Evolutionary conservation across 2,113 vertebrate genomes (phyloP), one percentile per base, ranked within the genome.

Genomic region (Spea bombifrons): DNA sequence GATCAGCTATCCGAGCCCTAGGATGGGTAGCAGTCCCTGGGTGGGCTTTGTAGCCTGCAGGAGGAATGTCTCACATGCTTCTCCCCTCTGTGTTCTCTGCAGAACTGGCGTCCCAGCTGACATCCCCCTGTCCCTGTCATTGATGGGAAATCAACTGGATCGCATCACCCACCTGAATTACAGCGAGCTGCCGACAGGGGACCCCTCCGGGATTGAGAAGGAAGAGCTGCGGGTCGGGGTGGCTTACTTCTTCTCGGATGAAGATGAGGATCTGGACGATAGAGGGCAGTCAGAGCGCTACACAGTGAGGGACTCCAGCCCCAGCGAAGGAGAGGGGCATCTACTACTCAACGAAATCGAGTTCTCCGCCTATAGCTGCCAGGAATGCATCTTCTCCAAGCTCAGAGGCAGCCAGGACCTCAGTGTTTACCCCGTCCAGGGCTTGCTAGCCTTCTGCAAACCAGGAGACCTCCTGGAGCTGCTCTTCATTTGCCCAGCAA

Each of bases 111-210:
- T 89, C 93, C 92, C 90, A 52, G 12, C 91, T 94, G 92, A 90
- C 93, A 92, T 91, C 90, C 89, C 90, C 88, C 90, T 90, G 94
- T 90, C 94, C 30, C 88, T 90, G 92, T 95, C 95, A 96, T 98
- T 98, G 97, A 99, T 99, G 97, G 97, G 97, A 94, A 99, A 99
- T 91, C 97, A 99, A 97, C 96, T 99, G 93, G 97, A 98, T 90
- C 96, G 97, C 93, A 98, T 99, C 93, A 99, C 97, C 89, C 97
- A 98, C 94, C 96, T 99, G 90, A 98, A 91, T 94, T 99, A 99
- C 92, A 99, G 97, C 89, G 97, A 99, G 88, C 88, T 99, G 94
- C 97, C 97, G 88, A 99, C 97, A 61, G 97, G 97, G 85, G 97
- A 99, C 92, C 97, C 97, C 83, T 98, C 97, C 83, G 97, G 97